Conservation (phyloP, 2,113 vertebrate species). For the Pygoscelis adeliae region DNA sequence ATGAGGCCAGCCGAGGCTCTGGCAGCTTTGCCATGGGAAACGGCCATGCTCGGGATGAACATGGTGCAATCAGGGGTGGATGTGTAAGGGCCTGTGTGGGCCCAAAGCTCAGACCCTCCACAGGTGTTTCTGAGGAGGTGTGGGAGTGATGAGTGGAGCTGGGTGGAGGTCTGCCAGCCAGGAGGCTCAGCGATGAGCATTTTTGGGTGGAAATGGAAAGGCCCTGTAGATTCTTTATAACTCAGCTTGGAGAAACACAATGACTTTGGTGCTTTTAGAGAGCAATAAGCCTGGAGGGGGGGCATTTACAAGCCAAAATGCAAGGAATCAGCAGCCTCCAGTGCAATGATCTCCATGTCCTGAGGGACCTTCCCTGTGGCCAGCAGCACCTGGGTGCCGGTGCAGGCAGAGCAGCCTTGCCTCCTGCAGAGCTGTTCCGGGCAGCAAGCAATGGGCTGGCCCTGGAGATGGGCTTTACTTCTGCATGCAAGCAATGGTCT, state of each 20-base stretch:
- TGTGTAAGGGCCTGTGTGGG: not conserved
- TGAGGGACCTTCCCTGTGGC: not conserved
- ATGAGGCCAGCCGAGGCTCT: not conserved
- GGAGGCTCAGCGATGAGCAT: not conserved
- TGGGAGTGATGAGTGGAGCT: not conserved
- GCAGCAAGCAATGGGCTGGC: not conserved
- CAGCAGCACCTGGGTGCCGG: fast-evolving
- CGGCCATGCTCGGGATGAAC: fast-evolving
- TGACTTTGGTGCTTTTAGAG: not conserved
- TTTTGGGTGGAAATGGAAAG: not conserved
- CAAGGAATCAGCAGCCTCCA: not conserved
- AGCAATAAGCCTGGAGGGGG: not conserved
- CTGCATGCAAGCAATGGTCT: not conserved
- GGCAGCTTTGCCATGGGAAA: not conserved
- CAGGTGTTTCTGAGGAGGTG: not conserved
- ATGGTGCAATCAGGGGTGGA: not conserved
- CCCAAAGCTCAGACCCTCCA: not conserved
- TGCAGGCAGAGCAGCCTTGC: not conserved
- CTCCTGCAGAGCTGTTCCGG: not conserved
- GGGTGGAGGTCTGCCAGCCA: not conserved
- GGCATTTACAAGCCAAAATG: not conserved
- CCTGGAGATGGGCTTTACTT: not conserved
- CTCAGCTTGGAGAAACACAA: not conserved
- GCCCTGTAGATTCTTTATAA: not conserved
- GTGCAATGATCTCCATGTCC: not conserved